These are phyloP conservation scores for Aleiodes sp. DNA, from an alignment of 1,140 invertebrate genomes.

Conservation along the genomic window DNA sequence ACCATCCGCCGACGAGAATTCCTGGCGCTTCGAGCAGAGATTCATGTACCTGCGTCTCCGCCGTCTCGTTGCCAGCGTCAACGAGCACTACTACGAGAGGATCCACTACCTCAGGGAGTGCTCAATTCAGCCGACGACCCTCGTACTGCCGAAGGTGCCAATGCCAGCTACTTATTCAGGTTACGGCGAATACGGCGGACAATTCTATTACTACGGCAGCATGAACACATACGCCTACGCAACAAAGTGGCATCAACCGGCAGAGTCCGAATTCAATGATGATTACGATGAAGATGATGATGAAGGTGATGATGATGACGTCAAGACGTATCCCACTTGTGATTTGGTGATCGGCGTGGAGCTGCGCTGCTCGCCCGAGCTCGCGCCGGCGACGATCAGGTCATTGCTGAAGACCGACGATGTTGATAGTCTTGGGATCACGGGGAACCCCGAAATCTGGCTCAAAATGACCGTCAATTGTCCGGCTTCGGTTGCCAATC, in stretches of 20 bases:
- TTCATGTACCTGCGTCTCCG: conserved; percentile 62
- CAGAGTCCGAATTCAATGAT: conserved; percentile 26
- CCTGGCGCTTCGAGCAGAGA: conserved; percentile 57
- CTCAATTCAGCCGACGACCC: conserved; percentile 28
- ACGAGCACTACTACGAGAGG: conserved; percentile 52
- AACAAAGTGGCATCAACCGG: conserved; percentile 45
- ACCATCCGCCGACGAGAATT: conserved; percentile 44
- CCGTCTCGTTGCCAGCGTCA: conserved; percentile 55
- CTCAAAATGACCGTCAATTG: conserved; percentile 51
- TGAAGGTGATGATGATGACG: conserved; percentile 33
- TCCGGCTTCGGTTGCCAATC: conserved; percentile 49
- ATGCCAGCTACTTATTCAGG: conserved; percentile 56
- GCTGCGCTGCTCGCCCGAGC: conserved; percentile 56
- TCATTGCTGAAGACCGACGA: conserved; percentile 46
- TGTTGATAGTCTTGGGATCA: conserved; percentile 38
- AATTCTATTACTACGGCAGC: conserved; percentile 61
- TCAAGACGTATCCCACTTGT: conserved; percentile 38
- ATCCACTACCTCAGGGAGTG: conserved; percentile 50
- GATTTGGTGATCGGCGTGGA: conserved; percentile 52
- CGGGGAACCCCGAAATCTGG: conserved; percentile 47
- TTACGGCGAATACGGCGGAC: conserved; percentile 59
- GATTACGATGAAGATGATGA: conserved; percentile 27
- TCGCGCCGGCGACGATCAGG: conserved; percentile 53
- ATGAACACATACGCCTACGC: conserved; percentile 61
- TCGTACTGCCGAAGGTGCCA: conserved; percentile 38